phyloP scores from a whole-genome alignment of 2,113 vertebrate genomes.

The Phrynocephalus versicolor region DNA sequence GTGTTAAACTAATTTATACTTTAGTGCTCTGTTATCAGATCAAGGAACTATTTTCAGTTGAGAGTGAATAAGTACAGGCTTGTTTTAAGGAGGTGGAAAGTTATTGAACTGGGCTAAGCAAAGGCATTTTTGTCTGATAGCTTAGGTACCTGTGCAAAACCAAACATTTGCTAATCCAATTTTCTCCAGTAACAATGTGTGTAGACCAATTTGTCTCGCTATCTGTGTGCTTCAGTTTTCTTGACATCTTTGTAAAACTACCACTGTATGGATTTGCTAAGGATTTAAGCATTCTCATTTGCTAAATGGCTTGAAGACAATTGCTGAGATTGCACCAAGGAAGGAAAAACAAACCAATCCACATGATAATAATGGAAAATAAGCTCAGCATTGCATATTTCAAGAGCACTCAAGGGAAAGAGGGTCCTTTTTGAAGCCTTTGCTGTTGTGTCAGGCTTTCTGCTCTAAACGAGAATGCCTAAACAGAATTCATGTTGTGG shows the following conservation, averaged over 20 bases:
- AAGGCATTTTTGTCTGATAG: not conserved
- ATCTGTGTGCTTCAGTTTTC: not conserved
- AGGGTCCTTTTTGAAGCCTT: not conserved
- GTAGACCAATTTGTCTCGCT: not conserved
- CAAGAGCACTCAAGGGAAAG: not conserved
- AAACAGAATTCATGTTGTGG: not conserved
- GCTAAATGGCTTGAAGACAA: constrained; percentile 2
- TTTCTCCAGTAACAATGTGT: not conserved
- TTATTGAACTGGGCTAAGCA: not conserved
- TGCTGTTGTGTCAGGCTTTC: not conserved
- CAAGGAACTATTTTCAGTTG: not conserved
- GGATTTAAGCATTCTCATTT: constrained; percentile 1
- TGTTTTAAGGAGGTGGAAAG: not conserved
- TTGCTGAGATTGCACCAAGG: not conserved
- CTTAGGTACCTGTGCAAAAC: not conserved
- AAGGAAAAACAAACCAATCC: constrained; percentile 10
- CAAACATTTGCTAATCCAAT: constrained; percentile 12
- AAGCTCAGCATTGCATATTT: not conserved
- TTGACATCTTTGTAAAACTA: not conserved
- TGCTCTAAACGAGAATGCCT: not conserved
- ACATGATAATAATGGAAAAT: not conserved
- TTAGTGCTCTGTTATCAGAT: not conserved
- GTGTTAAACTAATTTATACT: not conserved
- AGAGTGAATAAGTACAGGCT: not conserved
- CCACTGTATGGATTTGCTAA: not conserved